phyloP scores from a whole-genome alignment of 2,113 vertebrate species.

The Tursiops truncatus region DNA sequence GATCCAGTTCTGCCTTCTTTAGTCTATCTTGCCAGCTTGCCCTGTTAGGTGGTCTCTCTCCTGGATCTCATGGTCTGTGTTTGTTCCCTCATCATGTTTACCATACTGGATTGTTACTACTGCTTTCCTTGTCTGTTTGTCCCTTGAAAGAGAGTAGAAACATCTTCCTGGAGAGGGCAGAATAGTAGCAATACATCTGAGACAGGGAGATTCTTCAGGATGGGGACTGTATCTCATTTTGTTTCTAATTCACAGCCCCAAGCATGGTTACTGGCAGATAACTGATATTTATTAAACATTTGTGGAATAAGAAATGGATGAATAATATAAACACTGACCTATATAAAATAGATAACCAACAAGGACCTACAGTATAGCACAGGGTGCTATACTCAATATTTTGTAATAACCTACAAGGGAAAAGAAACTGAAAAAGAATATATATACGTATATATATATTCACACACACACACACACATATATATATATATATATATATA shows the following conservation, averaged over 20 bases:
- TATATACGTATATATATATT: neutral
- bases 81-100: neutral
- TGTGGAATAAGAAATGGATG: neutral
- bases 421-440: neutral
- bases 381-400: neutral
- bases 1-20: neutral
- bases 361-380: neutral
- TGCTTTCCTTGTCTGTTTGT: neutral
- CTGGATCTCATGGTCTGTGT: neutral
- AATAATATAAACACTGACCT: neutral
- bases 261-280: neutral
- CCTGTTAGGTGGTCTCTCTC: rapidly evolving
- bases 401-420: neutral
- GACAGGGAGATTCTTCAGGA: neutral
- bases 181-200: rapidly evolving
- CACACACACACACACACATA: neutral
- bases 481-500: rapidly evolving
- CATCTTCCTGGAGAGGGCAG: neutral
- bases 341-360: neutral
- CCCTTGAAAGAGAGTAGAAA: neutral
- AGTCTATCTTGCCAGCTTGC: rapidly evolving
- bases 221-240: neutral
- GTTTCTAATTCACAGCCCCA: neutral
- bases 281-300: neutral
- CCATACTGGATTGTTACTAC: rapidly evolving